These are phyloP conservation scores for Ceratosolen solmsi DNA, from an alignment of 1,140 invertebrate species.

Conservation along the genomic window DNA sequence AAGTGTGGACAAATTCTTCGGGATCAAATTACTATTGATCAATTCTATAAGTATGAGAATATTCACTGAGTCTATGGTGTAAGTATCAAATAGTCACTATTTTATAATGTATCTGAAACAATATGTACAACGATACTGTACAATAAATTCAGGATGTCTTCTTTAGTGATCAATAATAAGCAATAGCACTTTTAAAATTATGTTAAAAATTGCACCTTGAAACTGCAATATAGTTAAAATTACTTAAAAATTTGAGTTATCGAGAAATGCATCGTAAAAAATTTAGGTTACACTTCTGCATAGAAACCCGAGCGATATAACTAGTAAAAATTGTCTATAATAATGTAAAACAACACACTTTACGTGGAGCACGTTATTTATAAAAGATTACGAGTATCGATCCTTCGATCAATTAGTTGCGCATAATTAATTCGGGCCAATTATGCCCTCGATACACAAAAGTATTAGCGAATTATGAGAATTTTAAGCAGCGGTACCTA, in stretches of 20 bases:
- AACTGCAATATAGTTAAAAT: neutral
- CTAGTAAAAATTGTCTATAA: too few species aligned
- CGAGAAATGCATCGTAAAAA: neutral
- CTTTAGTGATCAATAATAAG: neutral
- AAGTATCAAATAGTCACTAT: neutral
- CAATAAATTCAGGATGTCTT: neutral
- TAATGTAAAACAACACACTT: too few species aligned
- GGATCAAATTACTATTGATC: neutral
- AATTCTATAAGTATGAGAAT: neutral
- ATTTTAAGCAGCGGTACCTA: neutral
- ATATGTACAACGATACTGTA: neutral
- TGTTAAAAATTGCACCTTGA: neutral
- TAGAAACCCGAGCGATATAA: too few species aligned
- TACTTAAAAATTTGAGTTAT: neutral
- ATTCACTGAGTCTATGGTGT: neutral
- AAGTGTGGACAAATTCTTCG: neutral
- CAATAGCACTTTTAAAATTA: neutral
- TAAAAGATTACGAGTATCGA: too few species aligned
- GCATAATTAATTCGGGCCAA: too few species aligned
- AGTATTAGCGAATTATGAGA: too few species aligned
- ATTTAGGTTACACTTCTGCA: neutral
- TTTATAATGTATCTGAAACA: neutral
- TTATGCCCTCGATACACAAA: too few species aligned
- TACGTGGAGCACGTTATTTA: too few species aligned
- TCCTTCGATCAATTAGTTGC: too few species aligned